Evolutionary conservation across 2,797 vertebrate genomes (phyloP), one percentile per base, ranked within the genome.

Genomic region (Martes flavigula): DNA sequence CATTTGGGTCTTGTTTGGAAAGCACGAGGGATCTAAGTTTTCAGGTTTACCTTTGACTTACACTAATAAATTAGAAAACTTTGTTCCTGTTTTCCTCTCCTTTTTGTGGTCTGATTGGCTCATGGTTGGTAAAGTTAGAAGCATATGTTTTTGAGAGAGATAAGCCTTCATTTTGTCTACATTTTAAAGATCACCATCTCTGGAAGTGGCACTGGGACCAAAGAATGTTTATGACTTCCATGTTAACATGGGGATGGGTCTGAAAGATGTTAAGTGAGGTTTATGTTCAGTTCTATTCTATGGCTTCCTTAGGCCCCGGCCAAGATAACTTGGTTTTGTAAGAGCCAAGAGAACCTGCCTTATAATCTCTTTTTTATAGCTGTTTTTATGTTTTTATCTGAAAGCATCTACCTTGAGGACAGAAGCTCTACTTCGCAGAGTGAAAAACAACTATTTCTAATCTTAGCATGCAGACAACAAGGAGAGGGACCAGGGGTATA

Each of bases 11-110:
- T 78, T 32, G 2, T 94, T 90, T 88, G 70, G 54, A 91, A 98
- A 90, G n/a, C n/a, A 20, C 32, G 23, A 95, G 97, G 91, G 56
- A 97, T 83, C 92, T 30, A 91, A 60, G n/a, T 89, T 48, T 93
- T 97, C 73, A 97, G 77, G 54, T 66, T 98, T 91, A 56, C 21
- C 35, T 97, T 97, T 86, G 86, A 94, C 32, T 96, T 48, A 51
- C 56, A 40, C 23, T 66, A 91, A 97, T 4, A 9, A 91, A 58
- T 90, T 78, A 84, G 84, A 87, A 60, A 98, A 87, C 4, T 1
- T 95, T 5, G 43, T 40, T 79, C 46, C 79, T 32, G 48, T 96
- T 97, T 94, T 96, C 82, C 54, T 95, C 5, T 92, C 43, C 54
- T 58, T 78, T 48, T 64, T 40, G 27, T 20, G 27, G 43, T 43